Evolutionary conservation across 2,797 vertebrate genomes (phyloP).

Genomic region (Schizothorax lantsangensis): DNA sequence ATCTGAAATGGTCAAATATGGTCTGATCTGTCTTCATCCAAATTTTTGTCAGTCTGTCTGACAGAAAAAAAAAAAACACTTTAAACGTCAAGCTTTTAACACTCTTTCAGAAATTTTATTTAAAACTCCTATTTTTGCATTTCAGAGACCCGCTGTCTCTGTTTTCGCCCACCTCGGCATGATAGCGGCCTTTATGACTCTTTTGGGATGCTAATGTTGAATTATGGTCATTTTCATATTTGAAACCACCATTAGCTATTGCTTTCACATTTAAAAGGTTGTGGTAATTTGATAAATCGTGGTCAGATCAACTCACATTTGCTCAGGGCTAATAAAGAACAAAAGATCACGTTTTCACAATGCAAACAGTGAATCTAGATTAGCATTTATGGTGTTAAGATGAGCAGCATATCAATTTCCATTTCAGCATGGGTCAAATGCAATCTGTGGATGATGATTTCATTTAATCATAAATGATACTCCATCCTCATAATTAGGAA

Average conservation of each 20-base stretch:
- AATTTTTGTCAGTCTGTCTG: background rate
- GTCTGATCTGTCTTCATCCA: background rate
- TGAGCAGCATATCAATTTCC: slow-evolving; percentile 28
- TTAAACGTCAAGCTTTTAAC: background rate
- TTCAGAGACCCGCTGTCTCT: background rate
- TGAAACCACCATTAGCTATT: background rate
- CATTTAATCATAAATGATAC: slow-evolving; percentile 46
- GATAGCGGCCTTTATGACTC: background rate
- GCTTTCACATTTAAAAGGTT: slow-evolving; percentile 30
- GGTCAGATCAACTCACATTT: slow-evolving; percentile 11
- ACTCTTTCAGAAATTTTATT: background rate
- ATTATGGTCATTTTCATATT: slow-evolving; percentile 20
- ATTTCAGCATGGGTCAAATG: slow-evolving; percentile 23
- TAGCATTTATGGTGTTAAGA: slow-evolving; percentile 1
- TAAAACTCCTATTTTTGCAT: background rate
- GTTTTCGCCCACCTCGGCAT: background rate
- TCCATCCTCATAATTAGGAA: slow-evolving; percentile 51
- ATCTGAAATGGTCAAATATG: background rate
- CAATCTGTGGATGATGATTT: slow-evolving; percentile 26
- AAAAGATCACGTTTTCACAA: background rate
- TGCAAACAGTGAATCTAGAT: slow-evolving; percentile 15
- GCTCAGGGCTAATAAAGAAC: background rate
- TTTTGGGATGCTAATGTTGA: background rate
- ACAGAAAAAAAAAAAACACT: background rate
- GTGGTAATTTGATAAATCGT: slow-evolving; percentile 21